Percentiles rank a stretch among this genome's conserved stretches.
These are phyloP conservation scores for Ptilonorhynchus violaceus DNA, from an alignment of 2,113 vertebrate species.

Conservation along the genomic window DNA sequence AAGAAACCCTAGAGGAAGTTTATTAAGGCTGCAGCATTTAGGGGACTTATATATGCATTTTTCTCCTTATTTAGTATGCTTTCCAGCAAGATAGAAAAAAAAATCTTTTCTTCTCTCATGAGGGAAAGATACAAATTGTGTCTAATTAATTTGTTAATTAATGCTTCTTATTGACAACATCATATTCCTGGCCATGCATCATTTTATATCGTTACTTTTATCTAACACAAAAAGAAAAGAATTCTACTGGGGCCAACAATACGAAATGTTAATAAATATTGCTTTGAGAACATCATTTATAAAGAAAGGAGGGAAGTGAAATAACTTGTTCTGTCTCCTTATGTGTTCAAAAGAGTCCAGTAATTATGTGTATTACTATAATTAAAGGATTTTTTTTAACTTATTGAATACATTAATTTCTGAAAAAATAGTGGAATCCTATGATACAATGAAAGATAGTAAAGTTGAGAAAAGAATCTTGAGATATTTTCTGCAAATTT, in stretches of 20 bases:
- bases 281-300: background rate
- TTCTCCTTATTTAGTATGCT: slow-evolving; percentile 11
- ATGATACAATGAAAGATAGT: background rate
- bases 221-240: background rate
- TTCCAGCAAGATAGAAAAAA: background rate
- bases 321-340: background rate
- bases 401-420: background rate
- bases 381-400: background rate
- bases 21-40: slow-evolving; percentile 25
- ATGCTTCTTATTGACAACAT: slow-evolving; percentile 25
- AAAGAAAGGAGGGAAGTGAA: background rate
- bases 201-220: background rate
- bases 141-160: slow-evolving; percentile 55
- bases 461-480: background rate
- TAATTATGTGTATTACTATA: background rate
- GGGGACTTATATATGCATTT: background rate
- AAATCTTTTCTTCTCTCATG: background rate
- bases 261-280: background rate
- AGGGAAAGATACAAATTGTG: background rate
- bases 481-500: background rate
- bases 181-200: slow-evolving; percentile 9
- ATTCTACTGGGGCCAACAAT: background rate
- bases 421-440: background rate
- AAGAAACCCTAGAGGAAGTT: slow-evolving; percentile 29
- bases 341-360: background rate